Conservation (phyloP, 2,113 vertebrate genomes). For the Eonycteris spelaea region DNA sequence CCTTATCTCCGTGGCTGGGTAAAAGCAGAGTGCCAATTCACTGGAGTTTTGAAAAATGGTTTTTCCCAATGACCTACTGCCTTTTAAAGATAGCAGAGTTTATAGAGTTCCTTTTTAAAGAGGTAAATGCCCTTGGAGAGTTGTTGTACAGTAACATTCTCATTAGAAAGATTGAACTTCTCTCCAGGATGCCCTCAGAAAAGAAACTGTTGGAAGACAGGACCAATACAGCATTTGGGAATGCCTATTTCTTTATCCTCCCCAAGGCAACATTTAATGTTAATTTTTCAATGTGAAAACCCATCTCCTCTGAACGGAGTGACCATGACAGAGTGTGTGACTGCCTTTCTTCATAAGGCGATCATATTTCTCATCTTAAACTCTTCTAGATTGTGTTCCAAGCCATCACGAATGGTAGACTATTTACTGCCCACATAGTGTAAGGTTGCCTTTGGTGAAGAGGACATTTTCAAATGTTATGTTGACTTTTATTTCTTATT, state of each 20-base stretch:
- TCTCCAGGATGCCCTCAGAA: slow-evolving; percentile 57
- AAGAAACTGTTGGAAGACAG: slow-evolving; percentile 74
- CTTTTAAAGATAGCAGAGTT: slow-evolving; percentile 71
- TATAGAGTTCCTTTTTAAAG: slow-evolving; percentile 66
- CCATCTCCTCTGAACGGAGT: neutral
- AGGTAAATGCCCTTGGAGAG: slow-evolving; percentile 69
- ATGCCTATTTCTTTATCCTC: slow-evolving; percentile 60
- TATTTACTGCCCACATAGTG: neutral
- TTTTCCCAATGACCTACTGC: slow-evolving; percentile 75
- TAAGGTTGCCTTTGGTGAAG: neutral
- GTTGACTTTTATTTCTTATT: neutral
- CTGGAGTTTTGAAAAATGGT: slow-evolving; percentile 77
- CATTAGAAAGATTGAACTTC: slow-evolving; percentile 74
- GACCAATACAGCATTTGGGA: slow-evolving; percentile 39
- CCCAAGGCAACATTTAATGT: slow-evolving; percentile 61
- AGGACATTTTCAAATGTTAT: neutral
- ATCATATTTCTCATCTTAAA: slow-evolving; percentile 49
- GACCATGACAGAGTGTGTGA: neutral
- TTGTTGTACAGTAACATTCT: slow-evolving; percentile 65
- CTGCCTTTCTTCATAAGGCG: neutral
- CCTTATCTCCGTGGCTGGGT: slow-evolving; percentile 71
- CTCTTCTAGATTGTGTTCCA: neutral
- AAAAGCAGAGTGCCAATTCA: slow-evolving; percentile 74
- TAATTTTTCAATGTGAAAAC: slow-evolving; percentile 38
- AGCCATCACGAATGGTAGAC: neutral